Percentiles rank a stretch among this genome's conserved stretches.
Evolutionary conservation across 2,113 vertebrate genomes (phyloP).

Genomic region (Galemys pyrenaicus): DNA sequence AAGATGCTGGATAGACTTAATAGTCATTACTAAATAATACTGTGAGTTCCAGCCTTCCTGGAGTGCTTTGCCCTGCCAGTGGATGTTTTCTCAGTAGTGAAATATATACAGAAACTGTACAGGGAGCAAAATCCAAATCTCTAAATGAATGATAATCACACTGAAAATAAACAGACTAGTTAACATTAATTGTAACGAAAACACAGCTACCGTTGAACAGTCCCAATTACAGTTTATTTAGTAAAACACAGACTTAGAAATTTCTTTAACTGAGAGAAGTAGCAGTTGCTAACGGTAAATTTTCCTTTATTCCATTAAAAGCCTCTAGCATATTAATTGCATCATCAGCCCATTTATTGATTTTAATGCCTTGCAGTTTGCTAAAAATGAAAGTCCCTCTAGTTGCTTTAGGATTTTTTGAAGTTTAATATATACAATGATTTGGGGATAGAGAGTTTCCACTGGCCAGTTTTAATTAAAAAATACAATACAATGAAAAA

Average conservation of each 20-base stretch:
- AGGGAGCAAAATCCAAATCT: constrained; percentile 1
- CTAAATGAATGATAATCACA: constrained; percentile 37
- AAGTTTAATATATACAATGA: constrained; percentile 65
- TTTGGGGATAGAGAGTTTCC: constrained; percentile 73
- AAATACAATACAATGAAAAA: constrained; percentile 75
- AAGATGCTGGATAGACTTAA: not conserved
- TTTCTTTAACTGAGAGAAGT: constrained; percentile 50
- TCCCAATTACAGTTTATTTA: constrained; percentile 52
- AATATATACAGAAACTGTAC: not conserved
- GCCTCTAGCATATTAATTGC: constrained; percentile 58
- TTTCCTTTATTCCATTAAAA: constrained; percentile 51
- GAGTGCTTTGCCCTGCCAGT: not conserved
- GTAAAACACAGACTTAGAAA: constrained; percentile 42
- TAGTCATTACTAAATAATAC: not conserved
- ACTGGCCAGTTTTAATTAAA: constrained; percentile 80
- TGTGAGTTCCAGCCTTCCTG: not conserved
- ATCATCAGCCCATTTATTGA: constrained; percentile 47
- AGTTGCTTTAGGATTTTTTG: constrained; percentile 56
- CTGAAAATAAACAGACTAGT: constrained; percentile 57
- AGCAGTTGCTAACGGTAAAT: not conserved
- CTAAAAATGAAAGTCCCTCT: constrained; percentile 56
- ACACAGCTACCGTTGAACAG: constrained; percentile 42
- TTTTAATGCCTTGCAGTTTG: constrained; percentile 53
- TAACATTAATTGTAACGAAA: constrained; percentile 64
- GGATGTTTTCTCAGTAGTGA: not conserved